Conservation (phyloP, 2,113 vertebrate genomes). For the Rhipidura dahli region DNA sequence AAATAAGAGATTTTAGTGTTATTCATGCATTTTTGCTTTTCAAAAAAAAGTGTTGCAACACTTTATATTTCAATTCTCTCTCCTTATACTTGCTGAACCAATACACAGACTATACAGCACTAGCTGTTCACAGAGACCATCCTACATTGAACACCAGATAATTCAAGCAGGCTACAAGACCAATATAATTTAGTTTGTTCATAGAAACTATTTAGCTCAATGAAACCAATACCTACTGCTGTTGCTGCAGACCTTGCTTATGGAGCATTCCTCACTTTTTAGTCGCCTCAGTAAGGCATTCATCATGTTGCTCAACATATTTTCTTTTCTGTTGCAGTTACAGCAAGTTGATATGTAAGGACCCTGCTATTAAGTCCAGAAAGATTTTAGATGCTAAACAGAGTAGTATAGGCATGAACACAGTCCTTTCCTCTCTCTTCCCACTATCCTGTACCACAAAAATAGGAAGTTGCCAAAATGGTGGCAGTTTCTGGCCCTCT, state of each 20-base stretch:
- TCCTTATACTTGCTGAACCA: background rate
- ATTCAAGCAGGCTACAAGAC: background rate
- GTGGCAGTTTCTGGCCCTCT: background rate
- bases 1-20: background rate
- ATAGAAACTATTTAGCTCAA: background rate
- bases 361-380: background rate
- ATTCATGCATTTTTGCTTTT: background rate
- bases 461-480: background rate
- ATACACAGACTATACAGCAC: background rate
- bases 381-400: background rate
- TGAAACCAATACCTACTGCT: background rate
- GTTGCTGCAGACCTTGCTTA: background rate
- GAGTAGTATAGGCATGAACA: background rate
- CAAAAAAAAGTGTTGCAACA: background rate
- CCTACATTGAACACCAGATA: background rate
- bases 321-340: background rate
- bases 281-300: background rate
- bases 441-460: background rate
- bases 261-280: background rate
- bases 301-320: background rate
- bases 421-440: background rate
- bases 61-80: background rate
- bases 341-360: background rate
- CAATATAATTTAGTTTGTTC: background rate
- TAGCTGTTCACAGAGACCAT: background rate